phyloP scores from a whole-genome alignment of 2,888 invertebrate genomes.

The Tipula vernalis region DNA sequence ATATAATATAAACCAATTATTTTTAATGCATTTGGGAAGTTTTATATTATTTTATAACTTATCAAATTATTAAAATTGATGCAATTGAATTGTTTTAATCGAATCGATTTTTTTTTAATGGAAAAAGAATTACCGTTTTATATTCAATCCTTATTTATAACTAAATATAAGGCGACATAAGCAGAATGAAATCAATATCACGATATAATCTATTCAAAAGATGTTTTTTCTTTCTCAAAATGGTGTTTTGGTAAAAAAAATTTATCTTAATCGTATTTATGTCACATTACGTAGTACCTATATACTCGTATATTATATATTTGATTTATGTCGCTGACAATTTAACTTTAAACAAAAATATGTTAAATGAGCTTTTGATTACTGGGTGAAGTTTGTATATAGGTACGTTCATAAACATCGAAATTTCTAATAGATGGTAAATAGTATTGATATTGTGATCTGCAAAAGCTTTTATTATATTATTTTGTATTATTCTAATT shows the following conservation, averaged over 20 bases:
- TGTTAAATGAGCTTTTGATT: background rate
- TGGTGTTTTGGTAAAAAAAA: background rate
- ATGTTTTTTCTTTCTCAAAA: background rate
- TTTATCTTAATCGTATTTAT: background rate
- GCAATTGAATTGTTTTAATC: background rate
- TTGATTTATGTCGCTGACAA: background rate
- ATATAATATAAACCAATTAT: background rate
- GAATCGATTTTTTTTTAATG: background rate
- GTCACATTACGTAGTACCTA: background rate
- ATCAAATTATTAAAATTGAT: background rate
- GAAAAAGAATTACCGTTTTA: background rate
- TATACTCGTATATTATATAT: background rate
- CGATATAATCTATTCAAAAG: background rate
- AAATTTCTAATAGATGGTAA: background rate
- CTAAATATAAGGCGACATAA: background rate
- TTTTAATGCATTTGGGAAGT: background rate
- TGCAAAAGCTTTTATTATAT: too few species aligned
- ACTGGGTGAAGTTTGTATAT: background rate
- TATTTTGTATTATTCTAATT: too few species aligned
- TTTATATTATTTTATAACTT: background rate
- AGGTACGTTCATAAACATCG: background rate
- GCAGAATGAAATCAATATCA: background rate
- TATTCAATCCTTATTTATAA: background rate
- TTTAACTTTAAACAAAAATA: background rate
- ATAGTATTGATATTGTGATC: background rate